Base-by-base conservation (phyloP, 2,888 invertebrate genomes). In the Metalampra italica region DNA sequence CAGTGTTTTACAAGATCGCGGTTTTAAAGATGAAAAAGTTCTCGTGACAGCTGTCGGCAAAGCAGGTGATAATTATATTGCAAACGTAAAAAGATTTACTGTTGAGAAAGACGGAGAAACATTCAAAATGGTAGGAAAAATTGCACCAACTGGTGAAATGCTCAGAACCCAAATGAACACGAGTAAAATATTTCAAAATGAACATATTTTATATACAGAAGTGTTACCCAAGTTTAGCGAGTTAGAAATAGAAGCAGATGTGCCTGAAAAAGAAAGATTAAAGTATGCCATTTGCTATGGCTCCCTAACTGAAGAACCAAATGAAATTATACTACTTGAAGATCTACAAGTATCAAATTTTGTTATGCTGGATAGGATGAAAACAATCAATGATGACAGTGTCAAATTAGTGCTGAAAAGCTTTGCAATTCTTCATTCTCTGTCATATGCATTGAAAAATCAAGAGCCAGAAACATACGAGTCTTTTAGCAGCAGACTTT, bases 291-390 rank as follows among this genome's bases (percentile, higher is more conserved):
- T 45, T 1, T 73, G 70, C 42, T 75, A 72, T 15, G 76, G 74
- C 11, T 52, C 57, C 4, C 50, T 54, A 1, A 43, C 44, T 0
- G 68, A 69, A 47, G 53, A 53, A 13, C 60, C 62, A 0, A 46
- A 73, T 15, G 77, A 78, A 62, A 54, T 75, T 0, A 62, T 78
- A 13, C 47, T 76, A 11, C 50, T 78, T 12, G 74, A 76, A 62
- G 78, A 78, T 53, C 53, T 78, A 7, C 59, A 48, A 4, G 56
- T 53, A 0, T 47, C 49, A 7, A 53, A 59, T 29, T 72, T 57
- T 47, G 38, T 46, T 9, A 71, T 75, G 58, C 42, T 71, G 0
- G 64, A 75, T 43, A 65, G 64, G 57, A 57, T 65, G 3, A 42
- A 38, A 11, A 38, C 52, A 5, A 34, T 49, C 7, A 43, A 30